These are phyloP conservation scores for Upupa epops DNA, from an alignment of 2,113 vertebrate genomes.

Conservation along the genomic window DNA sequence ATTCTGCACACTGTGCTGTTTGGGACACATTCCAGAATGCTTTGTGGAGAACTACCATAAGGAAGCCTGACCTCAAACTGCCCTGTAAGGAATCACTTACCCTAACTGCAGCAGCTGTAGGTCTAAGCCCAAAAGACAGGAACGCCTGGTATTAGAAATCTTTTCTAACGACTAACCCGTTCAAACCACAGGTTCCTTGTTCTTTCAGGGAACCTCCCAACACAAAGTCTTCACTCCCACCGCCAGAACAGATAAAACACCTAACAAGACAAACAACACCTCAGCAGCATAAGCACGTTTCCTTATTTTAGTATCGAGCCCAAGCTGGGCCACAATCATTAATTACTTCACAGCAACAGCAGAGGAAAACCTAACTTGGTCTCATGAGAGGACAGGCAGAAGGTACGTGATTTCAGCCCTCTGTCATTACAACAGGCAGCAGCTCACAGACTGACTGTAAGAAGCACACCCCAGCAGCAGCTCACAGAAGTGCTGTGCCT, in stretches of 20 bases:
- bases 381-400: neutral
- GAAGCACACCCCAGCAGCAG: neutral
- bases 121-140: neutral
- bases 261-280: neutral
- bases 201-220: neutral
- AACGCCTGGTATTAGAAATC: neutral
- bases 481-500: neutral
- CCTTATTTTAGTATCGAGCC: neutral
- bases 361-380: neutral
- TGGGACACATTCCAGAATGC: neutral
- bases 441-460: neutral
- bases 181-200: neutral
- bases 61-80: neutral
- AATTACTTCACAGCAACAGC: neutral
- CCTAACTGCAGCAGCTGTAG: neutral
- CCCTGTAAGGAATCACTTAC: neutral
- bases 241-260: neutral
- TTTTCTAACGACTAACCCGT: neutral
- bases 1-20: neutral
- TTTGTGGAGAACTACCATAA: neutral
- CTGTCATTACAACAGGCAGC: accelerated
- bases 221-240: neutral
- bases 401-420: neutral
- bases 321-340: neutral
- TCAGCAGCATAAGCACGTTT: neutral